These are phyloP conservation scores for Aegithalos caudatus DNA, from an alignment of 2,113 vertebrate species.

Conservation along the genomic window DNA sequence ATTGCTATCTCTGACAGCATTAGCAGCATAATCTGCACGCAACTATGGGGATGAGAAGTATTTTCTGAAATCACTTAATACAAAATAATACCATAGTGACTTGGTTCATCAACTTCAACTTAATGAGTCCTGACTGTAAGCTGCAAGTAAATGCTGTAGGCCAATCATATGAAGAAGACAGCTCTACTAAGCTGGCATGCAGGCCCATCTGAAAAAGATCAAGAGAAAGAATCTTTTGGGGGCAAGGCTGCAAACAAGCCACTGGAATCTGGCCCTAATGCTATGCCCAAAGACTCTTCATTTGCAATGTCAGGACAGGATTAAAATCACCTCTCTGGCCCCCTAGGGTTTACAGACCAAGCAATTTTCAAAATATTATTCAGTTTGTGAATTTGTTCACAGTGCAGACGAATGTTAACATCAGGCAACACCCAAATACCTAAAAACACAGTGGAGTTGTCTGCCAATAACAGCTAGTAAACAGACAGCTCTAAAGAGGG, in stretches of 20 bases:
- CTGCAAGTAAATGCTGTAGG: background rate
- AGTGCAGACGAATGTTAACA: background rate
- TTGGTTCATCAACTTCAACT: background rate
- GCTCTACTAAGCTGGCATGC: background rate
- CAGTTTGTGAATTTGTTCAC: background rate
- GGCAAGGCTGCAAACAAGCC: background rate
- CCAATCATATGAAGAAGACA: background rate
- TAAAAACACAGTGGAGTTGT: background rate
- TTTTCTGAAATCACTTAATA: conserved; percentile 22
- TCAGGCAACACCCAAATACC: background rate
- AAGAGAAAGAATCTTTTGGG: background rate
- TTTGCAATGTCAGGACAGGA: background rate
- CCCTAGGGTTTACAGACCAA: background rate
- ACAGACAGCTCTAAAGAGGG: background rate
- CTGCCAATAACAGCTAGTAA: background rate
- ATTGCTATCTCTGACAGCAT: conserved; percentile 12
- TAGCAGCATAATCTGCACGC: conserved; percentile 17
- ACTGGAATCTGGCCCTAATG: background rate
- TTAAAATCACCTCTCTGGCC: background rate
- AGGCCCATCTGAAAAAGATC: background rate
- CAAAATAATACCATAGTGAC: background rate
- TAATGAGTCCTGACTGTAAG: background rate
- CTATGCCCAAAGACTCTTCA: background rate
- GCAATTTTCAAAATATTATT: background rate
- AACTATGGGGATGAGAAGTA: background rate